Conservation (phyloP, 2,888 invertebrate species). For the Gnatocerus cornutus region DNA sequence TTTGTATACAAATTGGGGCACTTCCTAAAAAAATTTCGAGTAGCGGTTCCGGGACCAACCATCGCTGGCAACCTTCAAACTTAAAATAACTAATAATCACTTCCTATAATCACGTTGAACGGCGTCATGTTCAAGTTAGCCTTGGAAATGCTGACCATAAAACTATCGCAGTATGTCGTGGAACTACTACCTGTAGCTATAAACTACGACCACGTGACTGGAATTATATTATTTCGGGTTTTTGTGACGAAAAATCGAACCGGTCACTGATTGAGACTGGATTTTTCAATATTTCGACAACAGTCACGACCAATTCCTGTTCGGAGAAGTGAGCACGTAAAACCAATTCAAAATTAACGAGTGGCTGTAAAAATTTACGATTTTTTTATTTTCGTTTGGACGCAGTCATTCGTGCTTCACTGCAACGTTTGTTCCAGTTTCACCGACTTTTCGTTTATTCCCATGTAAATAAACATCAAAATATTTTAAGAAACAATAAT, state of each 20-base stretch:
- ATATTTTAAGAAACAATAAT: not conserved
- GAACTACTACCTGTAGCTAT: constrained; percentile 54
- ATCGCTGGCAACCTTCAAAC: constrained; percentile 61
- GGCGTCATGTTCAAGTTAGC: constrained; percentile 63
- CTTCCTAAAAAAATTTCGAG: constrained; percentile 13
- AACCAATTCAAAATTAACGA: constrained; percentile 31
- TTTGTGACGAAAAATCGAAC: constrained; percentile 20
- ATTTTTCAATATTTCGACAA: not conserved
- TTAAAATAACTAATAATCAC: constrained; percentile 60
- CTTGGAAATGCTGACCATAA: constrained; percentile 61
- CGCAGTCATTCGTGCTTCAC: constrained; percentile 11
- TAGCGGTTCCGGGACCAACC: constrained; percentile 59
- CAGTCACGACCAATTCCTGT: constrained; percentile 16
- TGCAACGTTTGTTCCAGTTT: constrained; percentile 24
- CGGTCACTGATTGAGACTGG: not conserved
- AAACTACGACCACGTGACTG: constrained; percentile 53
- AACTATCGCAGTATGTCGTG: constrained; percentile 55
- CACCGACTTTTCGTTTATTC: constrained; percentile 1
- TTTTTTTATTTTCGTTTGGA: constrained; percentile 12
- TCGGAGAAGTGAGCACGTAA: constrained; percentile 29
- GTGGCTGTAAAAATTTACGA: constrained; percentile 30
- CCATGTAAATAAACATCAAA: constrained; percentile 25
- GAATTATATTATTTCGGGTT: constrained; percentile 38
- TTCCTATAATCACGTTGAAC: constrained; percentile 65
- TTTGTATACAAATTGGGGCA: not conserved